Percentiles rank a stretch among this genome's conserved stretches.
Conservation (phyloP, 2,888 invertebrate genomes). For the Spilosoma lubricipeda region DNA sequence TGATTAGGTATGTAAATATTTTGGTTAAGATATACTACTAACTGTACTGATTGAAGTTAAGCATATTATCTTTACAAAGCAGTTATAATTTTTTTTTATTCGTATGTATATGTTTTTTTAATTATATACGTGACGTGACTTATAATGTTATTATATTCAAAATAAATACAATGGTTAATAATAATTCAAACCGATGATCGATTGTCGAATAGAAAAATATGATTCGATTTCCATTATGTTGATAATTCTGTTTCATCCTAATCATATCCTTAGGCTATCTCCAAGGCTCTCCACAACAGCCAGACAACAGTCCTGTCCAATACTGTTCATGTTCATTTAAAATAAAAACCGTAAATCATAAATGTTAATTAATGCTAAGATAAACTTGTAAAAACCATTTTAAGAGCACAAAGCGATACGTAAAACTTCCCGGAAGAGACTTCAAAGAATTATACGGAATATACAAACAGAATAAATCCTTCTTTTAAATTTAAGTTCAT, state of each 20-base stretch:
- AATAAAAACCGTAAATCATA: neutral
- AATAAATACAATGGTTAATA: too few species aligned
- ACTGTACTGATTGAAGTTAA: too few species aligned
- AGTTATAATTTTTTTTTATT: neutral
- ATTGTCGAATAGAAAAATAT: too few species aligned
- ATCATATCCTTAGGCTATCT: too few species aligned
- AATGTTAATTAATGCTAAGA: neutral
- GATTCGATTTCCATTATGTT: too few species aligned
- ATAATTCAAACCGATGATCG: too few species aligned
- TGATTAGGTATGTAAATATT: neutral
- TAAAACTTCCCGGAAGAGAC: too few species aligned
- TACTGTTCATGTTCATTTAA: too few species aligned
- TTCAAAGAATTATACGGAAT: neutral
- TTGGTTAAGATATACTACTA: neutral
- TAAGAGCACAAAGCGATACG: neutral
- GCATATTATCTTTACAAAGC: neutral
- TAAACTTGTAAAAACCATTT: neutral
- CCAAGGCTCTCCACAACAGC: too few species aligned
- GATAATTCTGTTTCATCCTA: too few species aligned
- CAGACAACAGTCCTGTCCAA: too few species aligned
- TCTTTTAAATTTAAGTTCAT: neutral
- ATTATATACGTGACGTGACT: neutral
- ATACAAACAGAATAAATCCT: neutral
- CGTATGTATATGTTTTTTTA: too few species aligned
- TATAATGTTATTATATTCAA: neutral